Evolutionary conservation across 2,888 invertebrate species (phyloP), one percentile per base, ranked within the genome.

Genomic region (Pyrgus malvae): DNA sequence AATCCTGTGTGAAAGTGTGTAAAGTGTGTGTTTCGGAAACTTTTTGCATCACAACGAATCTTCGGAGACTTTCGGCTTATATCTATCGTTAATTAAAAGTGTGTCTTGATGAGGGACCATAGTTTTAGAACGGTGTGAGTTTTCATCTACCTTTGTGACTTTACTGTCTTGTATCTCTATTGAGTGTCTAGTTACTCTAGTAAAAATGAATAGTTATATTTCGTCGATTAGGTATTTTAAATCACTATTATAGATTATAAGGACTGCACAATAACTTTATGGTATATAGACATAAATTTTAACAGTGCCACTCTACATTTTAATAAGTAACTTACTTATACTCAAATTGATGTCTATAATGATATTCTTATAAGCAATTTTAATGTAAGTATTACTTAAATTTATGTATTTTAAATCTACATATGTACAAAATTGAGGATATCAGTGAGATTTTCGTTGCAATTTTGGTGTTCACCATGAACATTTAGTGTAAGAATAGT

Each of bases 31-130:
- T 53, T 25, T 42, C n/a, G n/a, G 44, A 33, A 54, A 42, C 44
- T 33, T 55, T 70, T 64, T 63, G 71, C 67, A 68, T 68, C 63
- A 71, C 78, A 80, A 78, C 76, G 80, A 80, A 78, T 76, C 29
- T 70, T 71, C 62, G 62, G 69, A 74, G 65, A 80, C 76, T 76
- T 64, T 72, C 55, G 53, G 64, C 63, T 71, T 67, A 46, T 54
- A 64, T 65, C 61, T 67, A 61, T 68, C 58, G 50, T 58, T 69
- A 62, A 63, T 70, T 63, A 66, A 68, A 38, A 68, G 76, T 72
- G 81, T 84, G 80, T 86, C 82, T 87, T 86, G 75, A 67, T 66
- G 66, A 66, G 85, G 85, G 87, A 83, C 88, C 85, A 86, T 86
- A 76, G 81, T 68, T 73, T 63, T 76, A 74, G 76, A 60, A 69